Percentiles rank a stretch among this genome's conserved stretches.
Conservation (phyloP, 2,888 invertebrate genomes). For the Hirtodrosophila alboralis region DNA sequence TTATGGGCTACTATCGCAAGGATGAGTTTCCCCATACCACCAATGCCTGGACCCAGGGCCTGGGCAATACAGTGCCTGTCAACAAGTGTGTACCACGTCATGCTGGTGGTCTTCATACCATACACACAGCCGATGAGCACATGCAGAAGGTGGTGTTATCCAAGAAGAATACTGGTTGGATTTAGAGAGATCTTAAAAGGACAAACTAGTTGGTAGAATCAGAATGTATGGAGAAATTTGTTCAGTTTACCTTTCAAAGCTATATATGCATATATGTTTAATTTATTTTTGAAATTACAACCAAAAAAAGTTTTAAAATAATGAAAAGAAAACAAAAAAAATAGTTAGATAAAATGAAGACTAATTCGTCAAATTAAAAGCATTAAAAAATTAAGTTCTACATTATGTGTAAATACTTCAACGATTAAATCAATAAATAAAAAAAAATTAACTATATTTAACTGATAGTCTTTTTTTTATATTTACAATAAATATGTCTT, state of each 20-base stretch:
- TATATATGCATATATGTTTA: too few species aligned
- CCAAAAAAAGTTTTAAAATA: too few species aligned
- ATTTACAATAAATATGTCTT: conserved; percentile 11
- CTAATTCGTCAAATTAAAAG: not conserved
- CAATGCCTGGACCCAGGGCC: conserved; percentile 67
- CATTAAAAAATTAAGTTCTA: too few species aligned
- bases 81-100: conserved; percentile 86
- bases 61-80: conserved; percentile 40
- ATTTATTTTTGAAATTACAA: too few species aligned
- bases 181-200: conserved; percentile 25
- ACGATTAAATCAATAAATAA: not conserved
- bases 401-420: too few species aligned
- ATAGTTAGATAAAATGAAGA: too few species aligned
- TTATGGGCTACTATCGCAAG: conserved; percentile 80
- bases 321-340: too few species aligned
- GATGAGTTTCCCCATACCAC: conserved; percentile 75
- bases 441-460: too few species aligned
- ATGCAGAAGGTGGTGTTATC: conserved; percentile 83
- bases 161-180: conserved; percentile 65
- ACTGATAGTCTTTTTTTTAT: not conserved
- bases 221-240: too few species aligned
- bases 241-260: not conserved
- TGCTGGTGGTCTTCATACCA: conserved; percentile 91
- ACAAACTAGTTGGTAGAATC: too few species aligned
- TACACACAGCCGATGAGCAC: conserved; percentile 89